These are phyloP conservation scores for Metalampra italica DNA, from an alignment of 2,888 invertebrate species.

Conservation along the genomic window DNA sequence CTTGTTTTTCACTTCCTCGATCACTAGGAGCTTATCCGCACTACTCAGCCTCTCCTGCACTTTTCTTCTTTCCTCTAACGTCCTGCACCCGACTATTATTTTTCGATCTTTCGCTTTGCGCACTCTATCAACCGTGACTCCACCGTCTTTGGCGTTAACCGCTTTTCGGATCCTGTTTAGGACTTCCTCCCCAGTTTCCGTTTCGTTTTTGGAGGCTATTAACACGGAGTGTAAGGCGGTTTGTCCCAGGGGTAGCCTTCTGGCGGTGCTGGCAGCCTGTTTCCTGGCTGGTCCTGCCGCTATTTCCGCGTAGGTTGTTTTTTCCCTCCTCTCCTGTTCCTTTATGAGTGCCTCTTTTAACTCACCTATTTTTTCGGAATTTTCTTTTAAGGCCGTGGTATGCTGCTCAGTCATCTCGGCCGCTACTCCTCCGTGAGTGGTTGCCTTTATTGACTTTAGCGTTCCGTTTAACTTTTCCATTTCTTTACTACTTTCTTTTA, in stretches of 20 bases:
- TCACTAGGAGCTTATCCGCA: background rate
- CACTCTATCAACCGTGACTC: background rate
- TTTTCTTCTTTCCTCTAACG: constrained; percentile 1
- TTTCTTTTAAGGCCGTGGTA: no score
- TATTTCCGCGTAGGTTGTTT: no score
- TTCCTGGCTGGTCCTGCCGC: no score
- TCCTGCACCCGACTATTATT: constrained; percentile 6
- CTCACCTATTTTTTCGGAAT: no score
- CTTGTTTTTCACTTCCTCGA: background rate
- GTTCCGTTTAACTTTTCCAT: background rate
- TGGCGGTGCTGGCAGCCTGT: no score
- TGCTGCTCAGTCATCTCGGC: no score
- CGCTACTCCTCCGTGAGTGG: background rate
- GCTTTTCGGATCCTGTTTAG: constrained; percentile 5
- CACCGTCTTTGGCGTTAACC: constrained; percentile 12
- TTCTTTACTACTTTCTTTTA: background rate
- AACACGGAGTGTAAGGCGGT: constrained; percentile 9
- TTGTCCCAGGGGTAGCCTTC: background rate
- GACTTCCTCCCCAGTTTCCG: constrained; percentile 12
- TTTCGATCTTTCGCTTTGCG: constrained; percentile 14
- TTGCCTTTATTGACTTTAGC: background rate
- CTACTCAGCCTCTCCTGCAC: background rate
- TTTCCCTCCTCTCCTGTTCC: no score
- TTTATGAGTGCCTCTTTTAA: no score
- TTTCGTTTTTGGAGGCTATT: constrained; percentile 4